A percentile compares a stretch with the other conserved stretches of the same genome.
phyloP scores from a whole-genome alignment of 2,888 invertebrate genomes.

The Philhelius pedissequus region DNA sequence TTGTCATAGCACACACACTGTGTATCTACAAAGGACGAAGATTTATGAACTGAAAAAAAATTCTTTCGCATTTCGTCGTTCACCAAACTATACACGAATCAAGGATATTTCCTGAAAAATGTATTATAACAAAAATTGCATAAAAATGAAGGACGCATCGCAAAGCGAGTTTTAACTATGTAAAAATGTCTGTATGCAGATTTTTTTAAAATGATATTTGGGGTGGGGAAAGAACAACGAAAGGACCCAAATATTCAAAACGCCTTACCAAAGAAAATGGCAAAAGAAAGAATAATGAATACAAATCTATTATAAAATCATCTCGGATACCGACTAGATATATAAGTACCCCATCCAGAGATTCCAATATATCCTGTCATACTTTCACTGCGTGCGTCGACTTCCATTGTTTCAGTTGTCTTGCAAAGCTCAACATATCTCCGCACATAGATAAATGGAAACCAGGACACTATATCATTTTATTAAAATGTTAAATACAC shows the following conservation, averaged over 20 bases:
- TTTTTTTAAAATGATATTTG: neutral
- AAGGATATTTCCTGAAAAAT: neutral
- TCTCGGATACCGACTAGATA: neutral
- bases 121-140: neutral
- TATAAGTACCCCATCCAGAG: slow-evolving; percentile 1
- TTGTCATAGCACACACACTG: neutral
- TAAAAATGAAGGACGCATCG: neutral
- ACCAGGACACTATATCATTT: slow-evolving; percentile 18
- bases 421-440: neutral
- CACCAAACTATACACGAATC: neutral
- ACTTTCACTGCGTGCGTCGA: no score
- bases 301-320: slow-evolving; percentile 42
- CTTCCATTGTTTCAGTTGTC: slow-evolving; percentile 27
- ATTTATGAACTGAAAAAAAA: neutral
- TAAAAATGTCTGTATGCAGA: no score
- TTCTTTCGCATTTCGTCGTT: neutral
- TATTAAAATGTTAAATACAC: slow-evolving; percentile 17
- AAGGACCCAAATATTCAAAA: neutral
- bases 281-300: slow-evolving; percentile 44
- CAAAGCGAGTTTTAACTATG: no score
- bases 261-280: slow-evolving; percentile 19
- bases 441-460: neutral
- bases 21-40: neutral
- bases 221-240: neutral
- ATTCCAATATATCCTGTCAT: slow-evolving; percentile 45